A percentile compares a stretch with the other conserved stretches of the same genome.
Evolutionary conservation across 92 coral and sea anemone species (phyloP).

Genomic region (Epizoanthus ramosus): DNA sequence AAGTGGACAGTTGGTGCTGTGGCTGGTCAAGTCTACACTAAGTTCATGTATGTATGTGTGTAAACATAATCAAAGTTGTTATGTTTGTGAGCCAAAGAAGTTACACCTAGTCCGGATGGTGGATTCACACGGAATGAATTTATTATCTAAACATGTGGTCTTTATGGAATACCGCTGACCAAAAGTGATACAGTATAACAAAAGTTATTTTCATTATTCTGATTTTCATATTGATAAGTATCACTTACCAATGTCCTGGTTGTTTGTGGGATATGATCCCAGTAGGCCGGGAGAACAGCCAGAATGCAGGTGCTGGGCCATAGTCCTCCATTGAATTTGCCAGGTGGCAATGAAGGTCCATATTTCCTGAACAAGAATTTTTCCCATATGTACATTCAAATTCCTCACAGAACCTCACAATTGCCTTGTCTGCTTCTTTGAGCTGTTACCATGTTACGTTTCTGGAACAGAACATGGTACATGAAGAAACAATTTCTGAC

Average conservation of each 20-base stretch:
- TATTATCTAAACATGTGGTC: no score
- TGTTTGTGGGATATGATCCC: constrained; percentile 57
- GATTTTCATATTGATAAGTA: no score
- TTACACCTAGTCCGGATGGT: no score
- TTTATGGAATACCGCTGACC: no score
- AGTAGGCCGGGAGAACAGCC: constrained; percentile 64
- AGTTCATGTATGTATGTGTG: no score
- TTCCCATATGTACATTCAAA: constrained; percentile 55
- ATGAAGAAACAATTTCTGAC: constrained; percentile 50
- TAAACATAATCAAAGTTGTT: no score
- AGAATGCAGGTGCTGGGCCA: constrained; percentile 67
- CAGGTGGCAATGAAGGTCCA: constrained; percentile 66
- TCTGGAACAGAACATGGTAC: constrained; percentile 46
- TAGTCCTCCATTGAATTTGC: constrained; percentile 55
- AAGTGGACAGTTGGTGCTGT: no score
- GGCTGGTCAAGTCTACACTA: no score
- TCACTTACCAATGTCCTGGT: constrained; percentile 50
- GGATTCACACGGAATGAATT: no score
- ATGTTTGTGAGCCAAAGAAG: no score
- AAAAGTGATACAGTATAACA: no score
- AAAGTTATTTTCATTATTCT: no score
- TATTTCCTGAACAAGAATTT: constrained; percentile 55
- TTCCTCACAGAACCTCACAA: constrained; percentile 46
- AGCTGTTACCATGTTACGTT: constrained; percentile 39
- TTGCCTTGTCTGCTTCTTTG: constrained; percentile 40